Base-by-base conservation (phyloP, 1,140 invertebrate genomes). In the Diachasma alloeum region DNA sequence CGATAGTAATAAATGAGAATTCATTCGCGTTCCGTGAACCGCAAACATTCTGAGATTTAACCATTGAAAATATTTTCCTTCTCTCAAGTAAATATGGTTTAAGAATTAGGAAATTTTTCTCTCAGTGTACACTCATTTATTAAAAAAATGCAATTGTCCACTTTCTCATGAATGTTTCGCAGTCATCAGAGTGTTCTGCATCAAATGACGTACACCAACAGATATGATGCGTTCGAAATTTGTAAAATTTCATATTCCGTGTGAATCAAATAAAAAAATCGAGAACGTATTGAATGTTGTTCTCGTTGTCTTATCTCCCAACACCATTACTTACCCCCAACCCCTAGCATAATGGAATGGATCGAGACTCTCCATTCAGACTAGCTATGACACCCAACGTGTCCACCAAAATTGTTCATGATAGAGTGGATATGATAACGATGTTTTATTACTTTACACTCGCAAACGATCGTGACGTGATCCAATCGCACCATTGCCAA, bases 401-500 rank as follows among this genome's bases (percentile, higher is more conserved):
- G 42, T 72, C 24, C 26, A 72, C 24, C 70, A 72, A 44, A 72
- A 44, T 48, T 39, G 39, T 48, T 17, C 66, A 36, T 70, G 74
- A 76, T 76, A 76, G 15, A 68, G 59, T 63, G 24, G 59, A 31
- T 37, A 9, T 69, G 56, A 78, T 75, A 74, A 72, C 37, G 24
- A 42, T 78, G 77, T 78, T 75, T 74, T 75, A 78, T 75, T 75
- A 75, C 72, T 73, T 75, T 78, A 42, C 53, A 78, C 53, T 36
- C 46, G 67, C 39, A 53, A 48, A 59, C 66, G 56, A 76, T 76
- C 48, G 39, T 71, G 74, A 76, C 67, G 36, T 48, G 74, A 76
- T 76, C 68, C 69, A 31, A 76, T 76, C 70, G 69, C 48, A 53
- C 73, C 73, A 48, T 26, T 63, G 24, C 66, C 4, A 19, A 53